These are phyloP conservation scores for Chromis chromis DNA, from an alignment of 2,797 vertebrate genomes.

Conservation along the genomic window DNA sequence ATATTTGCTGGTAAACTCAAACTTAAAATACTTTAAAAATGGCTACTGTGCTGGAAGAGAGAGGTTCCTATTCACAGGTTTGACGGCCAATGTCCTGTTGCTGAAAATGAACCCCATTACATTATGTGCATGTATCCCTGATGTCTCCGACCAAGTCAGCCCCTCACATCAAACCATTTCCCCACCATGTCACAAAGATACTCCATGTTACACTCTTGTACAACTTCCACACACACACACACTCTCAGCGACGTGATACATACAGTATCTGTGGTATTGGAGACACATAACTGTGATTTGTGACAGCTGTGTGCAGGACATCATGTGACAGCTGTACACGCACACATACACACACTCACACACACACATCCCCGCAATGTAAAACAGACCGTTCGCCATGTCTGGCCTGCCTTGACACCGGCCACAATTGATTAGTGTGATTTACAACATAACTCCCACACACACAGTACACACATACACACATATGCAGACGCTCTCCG, in stretches of 20 bases:
- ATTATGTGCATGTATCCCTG: neutral
- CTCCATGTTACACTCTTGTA: constrained; percentile 16
- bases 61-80: too few species aligned
- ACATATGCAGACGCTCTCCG: constrained; percentile 18
- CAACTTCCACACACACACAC: constrained; percentile 25
- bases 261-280: constrained; percentile 33
- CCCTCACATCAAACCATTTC: neutral
- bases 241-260: constrained; percentile 15
- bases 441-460: constrained; percentile 70
- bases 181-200: constrained; percentile 4
- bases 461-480: constrained; percentile 7
- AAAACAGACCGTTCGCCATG: constrained; percentile 75
- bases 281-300: constrained; percentile 66
- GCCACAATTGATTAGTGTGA: constrained; percentile 78
- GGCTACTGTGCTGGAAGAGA: too few species aligned
- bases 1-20: neutral
- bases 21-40: neutral
- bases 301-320: constrained; percentile 69
- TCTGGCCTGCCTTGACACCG: constrained; percentile 78
- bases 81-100: too few species aligned
- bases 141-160: neutral
- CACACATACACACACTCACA: constrained; percentile 12
- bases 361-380: constrained; percentile 54
- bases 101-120: neutral
- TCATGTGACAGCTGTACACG: constrained; percentile 63